Conservation (phyloP, 2,888 invertebrate genomes). For the Papilio demoleus region DNA sequence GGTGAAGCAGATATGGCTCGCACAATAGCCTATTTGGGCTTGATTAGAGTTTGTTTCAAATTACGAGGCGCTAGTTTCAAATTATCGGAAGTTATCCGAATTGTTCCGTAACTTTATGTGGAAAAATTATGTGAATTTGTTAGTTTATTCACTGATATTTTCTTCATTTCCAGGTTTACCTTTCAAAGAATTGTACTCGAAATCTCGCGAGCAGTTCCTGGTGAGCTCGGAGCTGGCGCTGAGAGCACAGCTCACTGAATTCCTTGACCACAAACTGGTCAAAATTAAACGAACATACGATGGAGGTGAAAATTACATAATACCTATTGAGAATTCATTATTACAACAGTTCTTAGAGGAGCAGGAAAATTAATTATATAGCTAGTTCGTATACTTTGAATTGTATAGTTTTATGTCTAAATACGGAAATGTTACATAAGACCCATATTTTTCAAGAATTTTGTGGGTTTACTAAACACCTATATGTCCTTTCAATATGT, state of each 20-base stretch:
- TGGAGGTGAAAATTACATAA: constrained; percentile 91
- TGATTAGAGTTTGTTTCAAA: no score
- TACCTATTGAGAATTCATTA: constrained; percentile 89
- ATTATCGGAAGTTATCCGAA: no score
- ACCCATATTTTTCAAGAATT: neutral
- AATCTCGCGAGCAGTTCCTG: constrained; percentile 93
- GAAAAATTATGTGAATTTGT: no score
- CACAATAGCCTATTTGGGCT: no score
- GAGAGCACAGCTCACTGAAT: constrained; percentile 96
- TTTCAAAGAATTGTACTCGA: constrained; percentile 93
- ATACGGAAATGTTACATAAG: neutral
- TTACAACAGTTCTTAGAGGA: constrained; percentile 91
- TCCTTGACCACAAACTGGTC: constrained; percentile 96
- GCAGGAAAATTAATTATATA: constrained; percentile 59
- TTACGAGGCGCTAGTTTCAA: no score
- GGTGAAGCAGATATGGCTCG: no score
- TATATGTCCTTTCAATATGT: no score
- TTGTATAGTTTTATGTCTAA: neutral
- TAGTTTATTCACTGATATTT: no score
- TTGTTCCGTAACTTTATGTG: no score
- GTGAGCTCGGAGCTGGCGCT: constrained; percentile 96
- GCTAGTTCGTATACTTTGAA: neutral
- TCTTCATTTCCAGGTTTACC: constrained; percentile 88
- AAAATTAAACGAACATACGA: constrained; percentile 90
- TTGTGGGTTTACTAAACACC: no score